Evolutionary conservation across 2,797 vertebrate species (phyloP), one percentile per base, ranked within the genome.

Genomic region (Chiroxiphia lanceolata): DNA sequence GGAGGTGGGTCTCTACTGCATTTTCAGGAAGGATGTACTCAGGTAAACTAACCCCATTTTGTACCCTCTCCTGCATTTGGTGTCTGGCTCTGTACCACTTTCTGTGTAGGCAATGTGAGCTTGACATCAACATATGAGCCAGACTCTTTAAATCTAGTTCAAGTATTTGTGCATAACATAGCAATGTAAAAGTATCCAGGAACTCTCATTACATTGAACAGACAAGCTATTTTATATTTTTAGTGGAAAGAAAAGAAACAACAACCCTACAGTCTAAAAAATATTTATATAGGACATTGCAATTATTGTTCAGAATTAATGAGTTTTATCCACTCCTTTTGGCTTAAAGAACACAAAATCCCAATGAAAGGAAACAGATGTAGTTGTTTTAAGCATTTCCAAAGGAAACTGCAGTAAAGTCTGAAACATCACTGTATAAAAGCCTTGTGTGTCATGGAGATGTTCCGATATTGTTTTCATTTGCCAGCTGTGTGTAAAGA

Each of bases 361-460:
- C 93, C 96, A 96, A 90, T 97, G 97, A 98, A 97, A 98, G 97
- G 97, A 98, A 98, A 97, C 97, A 98, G 97, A 97, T 97, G 97
- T 89, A 91, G 89, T 95, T 96, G 97, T 97, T 97, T 96, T 95
- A 97, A 98, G 97, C 93, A 94, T 93, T 97, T 98, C 94, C 97
- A 97, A 97, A 97, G 96, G 97, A 97, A 98, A 96, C 96, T 93
- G 96, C 95, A 97, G 81, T 96, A 96, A 97, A 96, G 93, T 74
- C 93, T 83, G 95, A 97, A 96, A 92, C 90, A 91, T 92, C 45
- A n/a, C 89, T 67, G 54, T 90, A 90, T 96, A 90, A 96, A 97
- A 97, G 91, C 94, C 71, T 92, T 87, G 94, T 92, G 93, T 96
- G 96, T 93, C 91, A 96, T 57, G n/a, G 95, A 97, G 96, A 97